These are phyloP conservation scores for Microcaecilia unicolor DNA, from an alignment of 2,797 vertebrate species.

Conservation along the genomic window DNA sequence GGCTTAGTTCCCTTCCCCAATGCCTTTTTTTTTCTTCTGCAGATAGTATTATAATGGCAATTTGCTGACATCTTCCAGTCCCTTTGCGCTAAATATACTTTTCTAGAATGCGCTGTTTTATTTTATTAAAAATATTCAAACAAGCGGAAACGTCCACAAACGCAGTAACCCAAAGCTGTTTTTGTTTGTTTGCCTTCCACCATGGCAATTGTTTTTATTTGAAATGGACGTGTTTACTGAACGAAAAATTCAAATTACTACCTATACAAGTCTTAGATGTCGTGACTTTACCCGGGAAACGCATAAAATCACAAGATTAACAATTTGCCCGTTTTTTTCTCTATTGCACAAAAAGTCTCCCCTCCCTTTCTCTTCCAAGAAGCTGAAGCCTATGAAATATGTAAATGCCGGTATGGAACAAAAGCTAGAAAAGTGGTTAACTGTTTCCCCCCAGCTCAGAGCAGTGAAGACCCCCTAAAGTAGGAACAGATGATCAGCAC, in stretches of 20 bases:
- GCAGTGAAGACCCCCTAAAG: constrained; percentile 59
- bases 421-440: constrained; percentile 43
- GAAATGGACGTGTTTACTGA: constrained; percentile 52
- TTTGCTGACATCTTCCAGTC: constrained; percentile 59
- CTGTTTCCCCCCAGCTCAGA: constrained; percentile 35
- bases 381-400: too few species aligned
- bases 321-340: too few species aligned
- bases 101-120: constrained; percentile 30
- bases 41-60: constrained; percentile 70
- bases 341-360: too few species aligned
- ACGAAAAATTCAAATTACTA: too few species aligned
- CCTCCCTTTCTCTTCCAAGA: too few species aligned
- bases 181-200: constrained; percentile 20
- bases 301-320: too few species aligned
- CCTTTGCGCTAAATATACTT: constrained; percentile 52
- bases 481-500: constrained; percentile 80
- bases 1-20: constrained; percentile 63
- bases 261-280: too few species aligned
- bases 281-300: too few species aligned
- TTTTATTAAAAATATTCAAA: constrained; percentile 17
- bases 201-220: constrained; percentile 46
- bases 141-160: background rate
- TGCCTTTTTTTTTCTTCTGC: constrained; percentile 68
- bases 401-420: too few species aligned
- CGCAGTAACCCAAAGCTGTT: constrained; percentile 18